A percentile compares a stretch with the other conserved stretches of the same genome.
Evolutionary conservation across 2,888 invertebrate genomes (phyloP).

Genomic region (Gasteruption jaculator): DNA sequence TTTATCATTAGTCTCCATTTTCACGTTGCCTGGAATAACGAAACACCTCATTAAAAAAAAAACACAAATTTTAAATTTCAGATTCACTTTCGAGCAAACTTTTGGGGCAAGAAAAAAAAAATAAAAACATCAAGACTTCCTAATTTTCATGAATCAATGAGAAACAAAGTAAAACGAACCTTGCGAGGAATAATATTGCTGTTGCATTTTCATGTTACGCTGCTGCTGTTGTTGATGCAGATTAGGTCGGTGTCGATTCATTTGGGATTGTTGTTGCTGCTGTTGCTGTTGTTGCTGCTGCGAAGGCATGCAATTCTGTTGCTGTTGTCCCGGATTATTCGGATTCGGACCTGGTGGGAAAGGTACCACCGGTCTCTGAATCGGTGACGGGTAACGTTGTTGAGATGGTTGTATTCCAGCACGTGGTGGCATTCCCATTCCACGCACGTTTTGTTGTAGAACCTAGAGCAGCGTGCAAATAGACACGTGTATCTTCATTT

Average conservation of each 20-base stretch:
- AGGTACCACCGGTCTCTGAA: slow-evolving; percentile 55
- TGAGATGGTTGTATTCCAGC: slow-evolving; percentile 47
- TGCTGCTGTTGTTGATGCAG: slow-evolving; percentile 43
- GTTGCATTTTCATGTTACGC: slow-evolving; percentile 49
- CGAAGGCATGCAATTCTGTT: slow-evolving; percentile 47
- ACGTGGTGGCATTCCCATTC: slow-evolving; percentile 48
- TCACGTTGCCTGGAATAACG: slow-evolving; percentile 43
- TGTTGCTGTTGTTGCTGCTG: slow-evolving; percentile 44
- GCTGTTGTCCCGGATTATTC: slow-evolving; percentile 45
- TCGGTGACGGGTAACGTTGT: slow-evolving; percentile 54
- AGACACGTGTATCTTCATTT: no score
- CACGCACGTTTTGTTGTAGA: slow-evolving; percentile 46
- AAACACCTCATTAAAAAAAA: no score
- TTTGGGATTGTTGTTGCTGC: slow-evolving; percentile 40
- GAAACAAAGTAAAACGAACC: slow-evolving; percentile 42
- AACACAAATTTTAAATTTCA: no score
- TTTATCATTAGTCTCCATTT: slow-evolving; percentile 48
- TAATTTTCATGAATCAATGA: no score
- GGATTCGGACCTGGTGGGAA: slow-evolving; percentile 53
- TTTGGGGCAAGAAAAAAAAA: slow-evolving; percentile 1
- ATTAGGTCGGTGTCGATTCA: slow-evolving; percentile 44
- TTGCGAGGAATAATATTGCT: slow-evolving; percentile 56
- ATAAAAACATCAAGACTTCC: not conserved
- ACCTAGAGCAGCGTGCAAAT: no score
- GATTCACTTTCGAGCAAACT: no score